Evolutionary conservation across 2,113 vertebrate genomes (phyloP), one percentile per base, ranked within the genome.

Genomic region (Mixornis gularis): DNA sequence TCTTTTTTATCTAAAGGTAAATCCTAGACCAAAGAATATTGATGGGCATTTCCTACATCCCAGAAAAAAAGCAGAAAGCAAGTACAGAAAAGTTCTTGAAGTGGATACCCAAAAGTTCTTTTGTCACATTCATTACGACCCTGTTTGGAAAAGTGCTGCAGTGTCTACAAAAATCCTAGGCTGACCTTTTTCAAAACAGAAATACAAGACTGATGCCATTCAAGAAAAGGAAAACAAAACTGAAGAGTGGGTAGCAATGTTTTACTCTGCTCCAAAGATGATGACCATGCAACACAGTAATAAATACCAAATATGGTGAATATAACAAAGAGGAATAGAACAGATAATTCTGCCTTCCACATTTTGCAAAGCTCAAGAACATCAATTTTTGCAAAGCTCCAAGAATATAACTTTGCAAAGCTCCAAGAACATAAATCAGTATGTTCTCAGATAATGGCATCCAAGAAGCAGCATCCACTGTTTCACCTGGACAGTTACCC

Each of bases 121-220:
- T 7, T 18, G 9, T 21, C 29, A 16, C 12, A 17, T 40, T 83
- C 2, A 2, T 38, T 56, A 77, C 0, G 1, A 87, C 11, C 7
- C 38, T 34, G 10, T 24, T 60, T 53, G 32, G 64, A 85, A 82
- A 87, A 84, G 17, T 11, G 7, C 41, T 77, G 53, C 41, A 17
- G 9, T 21, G 24, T 55, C 84, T 44, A 64, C 21, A 63, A 82
- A 85, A 85, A 30, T 20, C 17, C 32, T 70, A 63, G 22, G 8
- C 30, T 7, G 10, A 70, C 21, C n/a, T 69, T 85, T 84, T 89
- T 30, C 36, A 68, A 38, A 84, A 41, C 3, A 9, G 13, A 36
- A 92, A 73, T 1, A 1, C 12, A 48, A 78, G 48, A 48, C 24
- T 22, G 49, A 74, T 13, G 27, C 34, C 40, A 25, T 29, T 46